Conservation (phyloP, 2,113 vertebrate species). For the Pygathrix nemaeus region DNA sequence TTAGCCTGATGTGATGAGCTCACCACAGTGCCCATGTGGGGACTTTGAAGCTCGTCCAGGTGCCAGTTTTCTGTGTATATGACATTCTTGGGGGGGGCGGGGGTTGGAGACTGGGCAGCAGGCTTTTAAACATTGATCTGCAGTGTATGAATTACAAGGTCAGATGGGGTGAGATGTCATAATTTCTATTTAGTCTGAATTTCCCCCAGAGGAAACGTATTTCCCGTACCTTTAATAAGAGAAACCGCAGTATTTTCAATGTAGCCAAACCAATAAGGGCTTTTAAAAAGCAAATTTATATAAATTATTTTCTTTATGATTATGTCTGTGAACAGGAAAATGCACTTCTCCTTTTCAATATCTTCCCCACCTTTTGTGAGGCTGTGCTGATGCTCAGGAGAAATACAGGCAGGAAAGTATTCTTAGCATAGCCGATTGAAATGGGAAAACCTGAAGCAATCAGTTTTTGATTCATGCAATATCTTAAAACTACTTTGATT, state of each 20-base stretch:
- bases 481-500: background rate
- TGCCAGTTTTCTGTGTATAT: slow-evolving; percentile 80
- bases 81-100: slow-evolving; percentile 67
- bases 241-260: slow-evolving; percentile 29
- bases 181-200: slow-evolving; percentile 41
- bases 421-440: background rate
- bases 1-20: slow-evolving; percentile 87
- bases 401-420: background rate
- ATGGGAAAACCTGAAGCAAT: background rate
- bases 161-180: slow-evolving; percentile 66
- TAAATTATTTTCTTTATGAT: background rate
- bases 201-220: background rate
- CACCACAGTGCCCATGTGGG: slow-evolving; percentile 81
- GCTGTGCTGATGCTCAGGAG: background rate
- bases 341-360: background rate
- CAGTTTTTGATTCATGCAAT: background rate
- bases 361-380: background rate
- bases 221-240: background rate
- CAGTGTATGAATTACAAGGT: slow-evolving; percentile 74
- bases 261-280: background rate
- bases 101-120: slow-evolving; percentile 50
- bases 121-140: slow-evolving; percentile 63
- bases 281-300: background rate
- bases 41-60: slow-evolving; percentile 82
- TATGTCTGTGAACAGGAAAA: background rate